Evolutionary conservation across 2,888 invertebrate genomes (phyloP).

Genomic region (Alcis repandata): DNA sequence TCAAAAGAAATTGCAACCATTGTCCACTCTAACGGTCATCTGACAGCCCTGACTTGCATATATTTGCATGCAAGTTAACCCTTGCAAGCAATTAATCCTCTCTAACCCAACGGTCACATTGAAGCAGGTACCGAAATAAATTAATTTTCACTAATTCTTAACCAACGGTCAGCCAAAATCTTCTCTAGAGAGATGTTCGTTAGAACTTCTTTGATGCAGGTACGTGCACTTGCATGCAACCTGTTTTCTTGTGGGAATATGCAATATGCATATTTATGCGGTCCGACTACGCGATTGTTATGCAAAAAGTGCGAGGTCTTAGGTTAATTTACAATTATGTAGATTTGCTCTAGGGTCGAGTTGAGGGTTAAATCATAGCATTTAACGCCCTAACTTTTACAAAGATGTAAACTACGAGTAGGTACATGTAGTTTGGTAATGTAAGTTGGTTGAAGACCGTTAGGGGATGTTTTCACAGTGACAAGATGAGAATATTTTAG

Average conservation of each 20-base stretch:
- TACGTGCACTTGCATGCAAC: slow-evolving; percentile 60
- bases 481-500: not conserved
- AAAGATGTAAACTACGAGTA: slow-evolving; percentile 51
- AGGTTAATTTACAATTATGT: slow-evolving; percentile 78
- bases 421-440: slow-evolving; percentile 39
- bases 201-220: slow-evolving; percentile 64
- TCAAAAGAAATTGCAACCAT: slow-evolving; percentile 38
- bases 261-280: slow-evolving; percentile 29
- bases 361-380: slow-evolving; percentile 41
- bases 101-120: slow-evolving; percentile 38
- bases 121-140: slow-evolving; percentile 14
- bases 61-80: slow-evolving; percentile 74
- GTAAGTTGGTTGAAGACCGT: slow-evolving; percentile 14
- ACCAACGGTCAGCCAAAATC: slow-evolving; percentile 61
- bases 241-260: slow-evolving; percentile 71
- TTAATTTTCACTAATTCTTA: slow-evolving; percentile 43
- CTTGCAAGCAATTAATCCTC: slow-evolving; percentile 56
- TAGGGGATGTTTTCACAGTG: not conserved
- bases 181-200: slow-evolving; percentile 21
- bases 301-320: slow-evolving; percentile 64
- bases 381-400: slow-evolving; percentile 47
- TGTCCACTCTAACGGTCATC: slow-evolving; percentile 65
- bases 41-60: slow-evolving; percentile 49
- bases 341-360: slow-evolving; percentile 57
- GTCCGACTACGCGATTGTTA: slow-evolving; percentile 60